Evolutionary conservation across 2,888 invertebrate genomes (phyloP), one percentile per base, ranked within the genome.

Genomic region (Hydropsyche betteni): DNA sequence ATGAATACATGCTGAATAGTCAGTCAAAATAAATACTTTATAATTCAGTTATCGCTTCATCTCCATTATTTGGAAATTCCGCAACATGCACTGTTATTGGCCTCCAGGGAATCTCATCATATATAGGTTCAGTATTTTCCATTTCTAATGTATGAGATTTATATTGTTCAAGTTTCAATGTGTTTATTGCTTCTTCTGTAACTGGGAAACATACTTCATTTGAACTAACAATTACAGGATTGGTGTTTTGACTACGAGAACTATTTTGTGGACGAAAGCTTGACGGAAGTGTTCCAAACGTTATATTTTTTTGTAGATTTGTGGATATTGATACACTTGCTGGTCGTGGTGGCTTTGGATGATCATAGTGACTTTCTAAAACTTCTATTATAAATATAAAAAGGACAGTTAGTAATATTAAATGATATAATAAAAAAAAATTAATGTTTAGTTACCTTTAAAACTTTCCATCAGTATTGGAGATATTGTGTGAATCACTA

Each of bases 21-120:
- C n/a, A 5, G 24, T 24, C 24, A 24, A 24, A 24, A 24, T 24
- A 24, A 24, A n/a, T 5, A 38, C 7, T 52, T 76, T 74, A 80
- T 50, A 88, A 87, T 81, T 88, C 88, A 1, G 88, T 88, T 2
- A 88, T 84, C 4, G 87, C 88, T 83, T 88, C 88, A 12, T 86
- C 87, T 84, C 77, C 79, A 12, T 55, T 55, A 8, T 68, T 72
- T 10, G 69, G 0, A 24, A 71, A 52, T 68, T 86, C 87, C 77
- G 85, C 82, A 0, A 87, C 86, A 79, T 86, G 86, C 80, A 86
- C 86, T n/a, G 86, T 86, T 34, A 85, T 85, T 50, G 87, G 86
- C 81, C 85, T 82, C 86, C 86, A 87, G 68, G 91, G 91, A 77
- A 92, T 92, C 84, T 92, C 91, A 77, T 91, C 92, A 81, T 92